phyloP scores from a whole-genome alignment of 1,140 invertebrate genomes.

The Lineus longissimus region DNA sequence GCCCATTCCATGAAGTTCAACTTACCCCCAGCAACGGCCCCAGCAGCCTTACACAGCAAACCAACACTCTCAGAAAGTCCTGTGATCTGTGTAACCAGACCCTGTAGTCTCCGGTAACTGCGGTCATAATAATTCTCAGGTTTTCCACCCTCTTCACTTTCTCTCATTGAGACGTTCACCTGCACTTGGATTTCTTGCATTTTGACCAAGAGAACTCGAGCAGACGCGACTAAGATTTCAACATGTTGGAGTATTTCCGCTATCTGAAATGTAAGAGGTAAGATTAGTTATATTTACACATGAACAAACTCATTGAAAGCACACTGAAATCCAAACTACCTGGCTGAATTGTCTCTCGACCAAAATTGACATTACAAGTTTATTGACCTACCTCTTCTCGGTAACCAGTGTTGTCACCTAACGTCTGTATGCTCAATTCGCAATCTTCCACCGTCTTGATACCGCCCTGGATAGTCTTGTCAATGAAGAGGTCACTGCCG shows the following conservation, averaged over 20 bases:
- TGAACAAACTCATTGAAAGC: too few species aligned
- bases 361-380: too few species aligned
- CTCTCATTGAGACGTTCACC: background rate
- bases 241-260: constrained; percentile 28
- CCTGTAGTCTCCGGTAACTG: constrained; percentile 25
- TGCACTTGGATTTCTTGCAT: constrained; percentile 38
- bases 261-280: constrained; percentile 26
- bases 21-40: constrained; percentile 30
- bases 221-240: constrained; percentile 25
- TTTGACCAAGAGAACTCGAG: constrained; percentile 29
- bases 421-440: constrained; percentile 25
- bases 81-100: constrained; percentile 28
- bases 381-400: background rate
- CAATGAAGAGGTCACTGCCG: constrained; percentile 38
- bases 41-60: constrained; percentile 25
- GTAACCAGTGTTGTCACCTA: constrained; percentile 16
- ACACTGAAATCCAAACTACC: too few species aligned
- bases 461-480: constrained; percentile 35
- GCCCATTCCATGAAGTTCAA: background rate
- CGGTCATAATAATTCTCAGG: constrained; percentile 13
- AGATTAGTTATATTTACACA: too few species aligned
- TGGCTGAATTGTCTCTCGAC: too few species aligned
- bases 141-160: constrained; percentile 16
- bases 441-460: constrained; percentile 35
- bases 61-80: constrained; percentile 27